Evolutionary conservation across 1,140 invertebrate genomes (phyloP), one percentile per base, ranked within the genome.

Genomic region (Brachionus paranguensis): DNA sequence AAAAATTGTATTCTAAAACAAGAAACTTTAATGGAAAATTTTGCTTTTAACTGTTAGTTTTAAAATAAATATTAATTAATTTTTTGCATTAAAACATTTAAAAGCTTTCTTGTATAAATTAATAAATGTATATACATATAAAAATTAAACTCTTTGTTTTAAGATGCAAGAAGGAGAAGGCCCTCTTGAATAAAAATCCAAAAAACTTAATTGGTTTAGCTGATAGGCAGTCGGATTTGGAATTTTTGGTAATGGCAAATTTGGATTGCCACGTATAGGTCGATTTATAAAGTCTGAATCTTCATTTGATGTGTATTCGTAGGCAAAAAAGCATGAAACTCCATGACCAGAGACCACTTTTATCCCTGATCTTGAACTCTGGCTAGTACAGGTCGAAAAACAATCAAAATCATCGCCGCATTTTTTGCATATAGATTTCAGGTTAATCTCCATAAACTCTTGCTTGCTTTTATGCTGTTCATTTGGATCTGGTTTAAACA

Each of bases 281-380:
- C 68, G 29, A 14, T 41, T 41, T 11, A 72, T 72, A 72, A 72
- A 72, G 17, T 72, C 68, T 7, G 68, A 41, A 2, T 72, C 17
- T 17, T 72, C 68, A 17, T 72, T 37, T 72, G 68, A 72, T 6
- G 68, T 72, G 68, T 72, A 72, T 43, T 72, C 68, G n/a, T 72
- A 72, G 11, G 68, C 33, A 72, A 72, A 72, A 43, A 41, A 72
- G n/a, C 68, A 72, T 45, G 68, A 72, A 41, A 43, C 33, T 11
- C 68, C 68, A 12, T 72, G 68, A 72, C 68, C 68, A 41, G 68
- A 72, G 8, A 72, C 68, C 7, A 72, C 33, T 43, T 72, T 72
- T 17, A 72, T 43, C 4, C 68, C 68, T 24, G 68, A 72, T 41
- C 33, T 37, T 17, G 33, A 72, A 72, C 41, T 45, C 8, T 43